Conservation (phyloP, 2,888 invertebrate genomes). For the Galeopsomyia nigrocyanea region DNA sequence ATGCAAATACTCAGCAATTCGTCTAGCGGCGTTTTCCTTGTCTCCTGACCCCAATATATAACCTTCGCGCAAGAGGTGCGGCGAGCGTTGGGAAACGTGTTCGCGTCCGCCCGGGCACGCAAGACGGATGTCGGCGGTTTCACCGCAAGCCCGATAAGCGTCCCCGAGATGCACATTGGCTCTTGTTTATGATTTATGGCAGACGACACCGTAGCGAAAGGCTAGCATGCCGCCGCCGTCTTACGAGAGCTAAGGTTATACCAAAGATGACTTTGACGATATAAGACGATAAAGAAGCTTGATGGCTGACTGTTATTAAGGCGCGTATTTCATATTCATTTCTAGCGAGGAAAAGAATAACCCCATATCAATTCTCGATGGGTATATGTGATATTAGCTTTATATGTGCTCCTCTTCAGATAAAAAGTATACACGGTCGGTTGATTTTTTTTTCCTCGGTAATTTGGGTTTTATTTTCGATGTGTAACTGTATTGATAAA, state of each 20-base stretch:
- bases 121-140: conserved; percentile 30
- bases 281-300: conserved; percentile 20
- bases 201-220: conserved; percentile 17
- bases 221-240: background rate
- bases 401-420: too few species aligned
- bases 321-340: too few species aligned
- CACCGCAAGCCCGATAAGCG: conserved; percentile 20
- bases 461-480: too few species aligned
- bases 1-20: too few species aligned
- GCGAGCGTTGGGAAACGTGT: background rate
- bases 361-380: too few species aligned
- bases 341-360: too few species aligned
- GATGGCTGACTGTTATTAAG: conserved; percentile 1
- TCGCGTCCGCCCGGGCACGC: background rate
- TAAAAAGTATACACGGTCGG: too few species aligned
- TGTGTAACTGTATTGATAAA: too few species aligned
- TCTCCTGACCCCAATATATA: background rate
- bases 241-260: conserved; percentile 2
- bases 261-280: conserved; percentile 12
- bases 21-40: background rate
- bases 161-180: conserved; percentile 28
- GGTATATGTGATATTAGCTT: too few species aligned
- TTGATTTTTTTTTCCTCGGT: too few species aligned
- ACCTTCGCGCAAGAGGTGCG: too few species aligned
- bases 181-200: conserved; percentile 39